Evolutionary conservation across 92 coral and sea anemone genomes (phyloP).

Genomic region (Epizoanthus scotinus): DNA sequence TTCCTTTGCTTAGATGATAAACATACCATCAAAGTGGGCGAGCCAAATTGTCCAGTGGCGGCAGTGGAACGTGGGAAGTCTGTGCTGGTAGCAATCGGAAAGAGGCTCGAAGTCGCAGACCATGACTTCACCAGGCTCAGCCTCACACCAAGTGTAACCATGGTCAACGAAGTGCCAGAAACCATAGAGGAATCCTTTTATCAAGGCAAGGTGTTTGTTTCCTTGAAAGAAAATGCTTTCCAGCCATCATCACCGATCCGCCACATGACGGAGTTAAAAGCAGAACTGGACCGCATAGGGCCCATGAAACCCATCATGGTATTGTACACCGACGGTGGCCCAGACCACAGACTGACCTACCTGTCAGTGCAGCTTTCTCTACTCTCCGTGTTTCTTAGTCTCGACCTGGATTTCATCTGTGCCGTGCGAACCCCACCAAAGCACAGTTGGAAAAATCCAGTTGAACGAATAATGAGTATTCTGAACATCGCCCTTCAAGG

Average conservation of each 20-base stretch:
- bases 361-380: too few species aligned
- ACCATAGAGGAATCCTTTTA: slow-evolving; percentile 20
- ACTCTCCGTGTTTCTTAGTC: slow-evolving; percentile 1
- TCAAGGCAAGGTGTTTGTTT: slow-evolving; percentile 39
- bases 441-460: slow-evolving; percentile 55
- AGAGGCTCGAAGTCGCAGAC: slow-evolving; percentile 44
- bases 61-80: slow-evolving; percentile 42
- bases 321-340: too few species aligned
- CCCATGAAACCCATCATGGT: background rate
- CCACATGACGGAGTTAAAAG: slow-evolving; percentile 40
- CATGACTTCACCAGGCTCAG: slow-evolving; percentile 50
- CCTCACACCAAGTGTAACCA: slow-evolving; percentile 43
- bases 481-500: slow-evolving; percentile 50
- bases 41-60: slow-evolving; percentile 49
- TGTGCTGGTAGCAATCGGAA: slow-evolving; percentile 37
- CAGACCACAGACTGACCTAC: too few species aligned
- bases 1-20: slow-evolving; percentile 35
- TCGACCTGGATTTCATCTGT: slow-evolving; percentile 26
- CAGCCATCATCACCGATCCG: slow-evolving; percentile 37
- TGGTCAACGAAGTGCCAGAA: slow-evolving; percentile 52
- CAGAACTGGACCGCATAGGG: slow-evolving; percentile 7
- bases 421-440: slow-evolving; percentile 28
- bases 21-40: slow-evolving; percentile 45
- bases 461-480: slow-evolving; percentile 51
- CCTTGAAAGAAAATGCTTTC: slow-evolving; percentile 30